Evolutionary conservation across 2,113 vertebrate genomes (phyloP).

Genomic region (Delphinus delphis): DNA sequence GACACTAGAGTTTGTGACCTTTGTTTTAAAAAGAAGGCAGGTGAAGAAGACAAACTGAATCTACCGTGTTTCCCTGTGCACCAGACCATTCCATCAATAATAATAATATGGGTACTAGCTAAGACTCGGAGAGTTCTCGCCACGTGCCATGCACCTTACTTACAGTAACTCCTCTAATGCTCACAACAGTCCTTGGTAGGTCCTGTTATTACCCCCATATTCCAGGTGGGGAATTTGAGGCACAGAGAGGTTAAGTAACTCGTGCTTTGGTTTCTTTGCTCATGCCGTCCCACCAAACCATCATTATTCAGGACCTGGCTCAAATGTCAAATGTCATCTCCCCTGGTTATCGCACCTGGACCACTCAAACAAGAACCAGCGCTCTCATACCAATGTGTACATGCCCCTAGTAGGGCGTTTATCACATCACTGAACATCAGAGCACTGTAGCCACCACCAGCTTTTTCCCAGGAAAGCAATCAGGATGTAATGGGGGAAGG

Average conservation of each 20-base stretch:
- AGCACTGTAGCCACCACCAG: background rate
- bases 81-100: background rate
- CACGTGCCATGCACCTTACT: accelerated
- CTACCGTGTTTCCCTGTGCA: background rate
- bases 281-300: background rate
- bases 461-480: background rate
- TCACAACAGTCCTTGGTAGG: background rate
- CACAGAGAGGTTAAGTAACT: too few species aligned
- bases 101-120: background rate
- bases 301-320: background rate
- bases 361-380: background rate
- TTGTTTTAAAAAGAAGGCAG: background rate
- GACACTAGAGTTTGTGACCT: background rate
- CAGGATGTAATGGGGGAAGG: accelerated
- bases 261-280: background rate
- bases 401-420: too few species aligned
- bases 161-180: background rate
- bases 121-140: accelerated
- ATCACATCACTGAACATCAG: background rate
- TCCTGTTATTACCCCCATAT: background rate
- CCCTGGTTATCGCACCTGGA: background rate
- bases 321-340: background rate
- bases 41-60: background rate
- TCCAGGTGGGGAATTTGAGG: background rate
- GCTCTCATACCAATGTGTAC: background rate